Percentiles rank a stretch among this genome's conserved stretches.
phyloP scores from a whole-genome alignment of 2,113 vertebrate genomes.

The Megalops atlanticus region DNA sequence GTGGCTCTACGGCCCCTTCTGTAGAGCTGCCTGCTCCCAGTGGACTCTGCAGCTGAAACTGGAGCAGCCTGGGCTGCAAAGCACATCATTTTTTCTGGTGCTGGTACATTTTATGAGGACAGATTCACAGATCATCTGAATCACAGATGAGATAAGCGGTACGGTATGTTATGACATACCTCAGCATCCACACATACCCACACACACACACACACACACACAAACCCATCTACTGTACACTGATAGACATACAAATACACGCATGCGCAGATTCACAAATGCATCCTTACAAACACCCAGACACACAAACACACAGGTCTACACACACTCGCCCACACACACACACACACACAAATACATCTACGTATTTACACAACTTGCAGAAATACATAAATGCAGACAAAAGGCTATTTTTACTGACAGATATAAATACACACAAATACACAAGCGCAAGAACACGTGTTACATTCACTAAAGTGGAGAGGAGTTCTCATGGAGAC shows the following conservation, averaged over 20 bases:
- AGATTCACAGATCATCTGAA: too few species aligned
- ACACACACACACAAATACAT: background rate
- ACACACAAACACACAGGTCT: conserved; percentile 8
- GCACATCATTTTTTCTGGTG: background rate
- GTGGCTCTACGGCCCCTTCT: background rate
- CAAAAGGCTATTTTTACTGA: too few species aligned
- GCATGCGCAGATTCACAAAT: background rate
- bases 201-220: conserved; percentile 12
- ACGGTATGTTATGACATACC: background rate
- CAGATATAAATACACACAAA: background rate
- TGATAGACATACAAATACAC: too few species aligned
- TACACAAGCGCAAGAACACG: too few species aligned
- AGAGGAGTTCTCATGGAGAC: background rate
- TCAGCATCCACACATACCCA: conserved; percentile 35
- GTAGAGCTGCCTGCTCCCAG: background rate
- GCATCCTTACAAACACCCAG: too few species aligned
- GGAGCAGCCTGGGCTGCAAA: background rate
- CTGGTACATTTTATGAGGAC: background rate
- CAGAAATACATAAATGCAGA: too few species aligned
- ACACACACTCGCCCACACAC: too few species aligned
- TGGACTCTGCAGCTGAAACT: background rate
- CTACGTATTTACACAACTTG: background rate
- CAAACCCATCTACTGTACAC: background rate
- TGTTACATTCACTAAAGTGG: background rate
- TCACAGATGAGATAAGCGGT: background rate